phyloP scores from a whole-genome alignment of 1,140 invertebrate species.

The Calosoma granatense region DNA sequence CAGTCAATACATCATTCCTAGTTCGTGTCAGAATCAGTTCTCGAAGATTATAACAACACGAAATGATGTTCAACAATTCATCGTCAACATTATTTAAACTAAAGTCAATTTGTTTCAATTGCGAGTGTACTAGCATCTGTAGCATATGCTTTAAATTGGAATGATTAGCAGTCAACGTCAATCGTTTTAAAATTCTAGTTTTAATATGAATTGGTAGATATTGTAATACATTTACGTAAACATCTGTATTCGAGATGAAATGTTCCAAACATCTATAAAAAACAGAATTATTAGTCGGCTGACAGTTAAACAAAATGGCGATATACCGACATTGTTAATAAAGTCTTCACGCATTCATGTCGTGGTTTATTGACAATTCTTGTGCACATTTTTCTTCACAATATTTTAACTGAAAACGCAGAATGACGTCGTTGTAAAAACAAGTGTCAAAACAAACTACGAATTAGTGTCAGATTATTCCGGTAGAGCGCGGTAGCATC shows the following conservation, averaged over 20 bases:
- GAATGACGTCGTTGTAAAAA: too few relatives aligned
- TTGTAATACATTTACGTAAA: conserved; percentile 14
- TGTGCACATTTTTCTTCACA: too few relatives aligned
- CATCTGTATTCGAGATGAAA: conserved; percentile 10
- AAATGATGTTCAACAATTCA: background rate
- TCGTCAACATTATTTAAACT: background rate
- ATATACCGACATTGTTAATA: conserved; percentile 13
- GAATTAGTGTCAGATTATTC: too few relatives aligned
- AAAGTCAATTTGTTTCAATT: conserved; percentile 3
- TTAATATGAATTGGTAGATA: background rate
- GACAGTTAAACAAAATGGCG: conserved; percentile 13
- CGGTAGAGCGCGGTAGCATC: too few relatives aligned
- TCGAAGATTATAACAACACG: background rate
- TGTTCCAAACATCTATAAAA: conserved; percentile 14
- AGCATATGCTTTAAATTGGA: background rate
- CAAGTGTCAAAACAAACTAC: too few relatives aligned
- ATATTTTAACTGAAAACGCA: too few relatives aligned
- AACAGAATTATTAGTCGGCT: conserved; percentile 11
- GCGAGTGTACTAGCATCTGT: background rate
- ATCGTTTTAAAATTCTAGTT: background rate
- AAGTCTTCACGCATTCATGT: too few relatives aligned
- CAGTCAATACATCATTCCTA: background rate
- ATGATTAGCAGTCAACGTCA: background rate
- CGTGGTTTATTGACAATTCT: too few relatives aligned
- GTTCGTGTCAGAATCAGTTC: background rate